These are phyloP conservation scores for Trachymyrmex cornetzi DNA, from an alignment of 1,140 invertebrate genomes.

Conservation along the genomic window DNA sequence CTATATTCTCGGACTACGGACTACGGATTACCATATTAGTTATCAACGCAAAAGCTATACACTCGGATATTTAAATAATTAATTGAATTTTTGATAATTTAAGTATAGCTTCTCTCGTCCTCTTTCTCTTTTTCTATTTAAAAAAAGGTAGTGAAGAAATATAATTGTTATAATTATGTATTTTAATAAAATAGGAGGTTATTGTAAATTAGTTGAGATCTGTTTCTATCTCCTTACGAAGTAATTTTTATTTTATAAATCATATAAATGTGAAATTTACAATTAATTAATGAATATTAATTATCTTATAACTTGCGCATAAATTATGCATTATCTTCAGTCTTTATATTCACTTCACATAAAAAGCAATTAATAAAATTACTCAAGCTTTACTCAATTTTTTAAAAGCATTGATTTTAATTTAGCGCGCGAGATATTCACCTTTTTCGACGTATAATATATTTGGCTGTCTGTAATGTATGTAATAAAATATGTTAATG, in stretches of 20 bases:
- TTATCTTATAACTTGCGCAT: background rate
- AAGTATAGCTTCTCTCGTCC: background rate
- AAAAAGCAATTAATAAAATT: slow-evolving; percentile 8
- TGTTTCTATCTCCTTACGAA: no score
- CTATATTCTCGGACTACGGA: background rate
- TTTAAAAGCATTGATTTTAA: background rate
- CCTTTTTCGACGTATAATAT: background rate
- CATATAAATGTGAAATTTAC: background rate
- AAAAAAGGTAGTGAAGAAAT: slow-evolving; percentile 3
- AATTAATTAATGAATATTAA: background rate
- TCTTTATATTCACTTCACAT: background rate
- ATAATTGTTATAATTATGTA: background rate
- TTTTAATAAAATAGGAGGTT: background rate
- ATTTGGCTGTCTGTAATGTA: background rate
- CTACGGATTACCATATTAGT: background rate
- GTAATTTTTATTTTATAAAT: background rate
- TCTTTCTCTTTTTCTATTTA: background rate
- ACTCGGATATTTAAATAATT: slow-evolving; percentile 6
- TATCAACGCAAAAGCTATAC: background rate
- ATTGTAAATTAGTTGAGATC: background rate
- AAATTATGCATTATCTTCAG: background rate
- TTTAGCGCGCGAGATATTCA: background rate
- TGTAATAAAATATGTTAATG: background rate
- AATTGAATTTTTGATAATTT: slow-evolving; percentile 6
- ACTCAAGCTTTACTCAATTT: background rate